These are phyloP conservation scores for Kryptopterus vitreolus DNA, from an alignment of 2,797 vertebrate species.

Conservation along the genomic window DNA sequence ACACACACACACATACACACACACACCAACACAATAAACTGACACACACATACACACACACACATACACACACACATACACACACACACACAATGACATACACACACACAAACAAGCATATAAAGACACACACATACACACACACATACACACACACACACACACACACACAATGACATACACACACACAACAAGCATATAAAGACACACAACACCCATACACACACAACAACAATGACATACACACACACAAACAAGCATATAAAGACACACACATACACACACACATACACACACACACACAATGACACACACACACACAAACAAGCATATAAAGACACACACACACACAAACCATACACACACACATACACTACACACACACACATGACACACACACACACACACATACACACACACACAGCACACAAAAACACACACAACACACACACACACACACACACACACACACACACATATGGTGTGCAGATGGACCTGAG, in stretches of 20 bases:
- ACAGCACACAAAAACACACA: constrained; percentile 23
- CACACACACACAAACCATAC: constrained; percentile 20
- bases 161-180: constrained; percentile 31
- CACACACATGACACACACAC: constrained; percentile 31
- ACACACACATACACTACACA: constrained; percentile 31
- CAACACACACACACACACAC: constrained; percentile 16
- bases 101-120: constrained; percentile 35
- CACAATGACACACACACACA: constrained; percentile 24
- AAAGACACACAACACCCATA: constrained; percentile 24
- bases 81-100: constrained; percentile 24
- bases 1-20: too few relatives aligned
- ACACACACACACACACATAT: constrained; percentile 37
- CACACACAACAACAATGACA: constrained; percentile 17
- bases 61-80: constrained; percentile 31
- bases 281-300: constrained; percentile 35
- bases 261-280: constrained; percentile 34
- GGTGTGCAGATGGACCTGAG: constrained; percentile 23
- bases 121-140: constrained; percentile 19
- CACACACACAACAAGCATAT: constrained; percentile 28
- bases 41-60: constrained; percentile 19
- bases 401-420: constrained; percentile 24
- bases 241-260: constrained; percentile 10
- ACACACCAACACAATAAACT: too few relatives aligned
- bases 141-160: constrained; percentile 22
- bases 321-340: constrained; percentile 26